Conservation (phyloP, 2,888 invertebrate species). For the Brenthis ino region DNA sequence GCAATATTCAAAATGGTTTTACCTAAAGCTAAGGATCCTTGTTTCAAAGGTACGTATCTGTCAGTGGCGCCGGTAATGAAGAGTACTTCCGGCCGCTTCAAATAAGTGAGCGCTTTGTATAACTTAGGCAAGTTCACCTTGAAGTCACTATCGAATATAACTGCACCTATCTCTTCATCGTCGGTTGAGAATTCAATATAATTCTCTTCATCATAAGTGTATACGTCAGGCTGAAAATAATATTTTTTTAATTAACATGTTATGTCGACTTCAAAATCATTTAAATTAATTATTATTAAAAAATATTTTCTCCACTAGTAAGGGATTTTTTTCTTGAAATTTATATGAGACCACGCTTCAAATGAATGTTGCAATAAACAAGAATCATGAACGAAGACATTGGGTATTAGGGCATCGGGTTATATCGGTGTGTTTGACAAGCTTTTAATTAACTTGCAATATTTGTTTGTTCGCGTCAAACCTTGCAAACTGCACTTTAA, state of each 20-base stretch:
- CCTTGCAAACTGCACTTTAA: too few relatives aligned
- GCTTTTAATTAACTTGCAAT: too few relatives aligned
- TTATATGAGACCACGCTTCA: too few relatives aligned
- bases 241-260: background rate
- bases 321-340: too few relatives aligned
- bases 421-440: too few relatives aligned
- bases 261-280: background rate
- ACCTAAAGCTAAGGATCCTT: slow-evolving; percentile 64
- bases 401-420: too few relatives aligned
- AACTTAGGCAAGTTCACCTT: slow-evolving; percentile 76
- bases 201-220: slow-evolving; percentile 51
- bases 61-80: slow-evolving; percentile 79
- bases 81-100: slow-evolving; percentile 74
- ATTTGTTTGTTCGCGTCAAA: too few relatives aligned
- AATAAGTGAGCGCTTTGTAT: slow-evolving; percentile 71
- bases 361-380: too few relatives aligned
- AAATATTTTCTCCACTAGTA: too few relatives aligned
- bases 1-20: slow-evolving; percentile 27
- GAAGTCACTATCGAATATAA: slow-evolving; percentile 80
- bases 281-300: too few relatives aligned
- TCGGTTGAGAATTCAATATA: slow-evolving; percentile 59
- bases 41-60: slow-evolving; percentile 58
- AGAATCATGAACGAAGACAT: too few relatives aligned
- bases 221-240: slow-evolving; percentile 57
- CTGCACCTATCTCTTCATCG: slow-evolving; percentile 78